Evolutionary conservation across 2,113 vertebrate species (phyloP).

Genomic region (Centrocercus urophasianus): DNA sequence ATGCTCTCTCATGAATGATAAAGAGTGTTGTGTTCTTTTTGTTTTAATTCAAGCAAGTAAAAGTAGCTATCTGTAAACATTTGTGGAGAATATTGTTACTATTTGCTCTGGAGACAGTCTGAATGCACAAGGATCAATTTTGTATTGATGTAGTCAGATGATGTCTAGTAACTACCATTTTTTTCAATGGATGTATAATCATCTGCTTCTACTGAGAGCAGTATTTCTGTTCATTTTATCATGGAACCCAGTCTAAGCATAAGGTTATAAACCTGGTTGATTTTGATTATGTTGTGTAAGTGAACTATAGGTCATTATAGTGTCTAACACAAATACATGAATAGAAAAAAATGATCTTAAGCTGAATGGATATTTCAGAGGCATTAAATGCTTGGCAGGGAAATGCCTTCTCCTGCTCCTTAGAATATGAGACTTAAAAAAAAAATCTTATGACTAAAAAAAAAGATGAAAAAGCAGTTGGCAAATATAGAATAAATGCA

Average conservation of each 20-base stretch:
- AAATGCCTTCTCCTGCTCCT: neutral
- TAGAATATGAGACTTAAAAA: neutral
- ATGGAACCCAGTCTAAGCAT: slow-evolving; percentile 2
- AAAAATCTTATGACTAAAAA: neutral
- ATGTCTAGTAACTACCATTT: neutral
- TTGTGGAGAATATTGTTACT: slow-evolving; percentile 13
- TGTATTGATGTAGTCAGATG: slow-evolving; percentile 13
- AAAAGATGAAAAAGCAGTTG: neutral
- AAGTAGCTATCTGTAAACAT: slow-evolving; percentile 5
- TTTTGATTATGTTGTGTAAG: neutral
- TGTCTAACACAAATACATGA: neutral
- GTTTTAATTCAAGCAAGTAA: neutral
- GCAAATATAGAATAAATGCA: neutral
- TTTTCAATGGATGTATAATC: neutral
- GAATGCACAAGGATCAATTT: slow-evolving; percentile 30
- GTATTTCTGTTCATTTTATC: neutral
- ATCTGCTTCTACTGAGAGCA: slow-evolving; percentile 4
- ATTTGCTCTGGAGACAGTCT: slow-evolving; percentile 36
- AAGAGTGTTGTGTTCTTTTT: neutral
- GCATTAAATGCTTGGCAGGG: neutral
- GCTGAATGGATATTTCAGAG: neutral
- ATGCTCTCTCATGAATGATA: neutral
- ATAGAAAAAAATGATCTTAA: neutral
- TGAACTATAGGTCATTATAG: neutral
- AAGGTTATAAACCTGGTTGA: neutral